Conservation (phyloP, 2,888 invertebrate species). For the Drosophila mimica region DNA sequence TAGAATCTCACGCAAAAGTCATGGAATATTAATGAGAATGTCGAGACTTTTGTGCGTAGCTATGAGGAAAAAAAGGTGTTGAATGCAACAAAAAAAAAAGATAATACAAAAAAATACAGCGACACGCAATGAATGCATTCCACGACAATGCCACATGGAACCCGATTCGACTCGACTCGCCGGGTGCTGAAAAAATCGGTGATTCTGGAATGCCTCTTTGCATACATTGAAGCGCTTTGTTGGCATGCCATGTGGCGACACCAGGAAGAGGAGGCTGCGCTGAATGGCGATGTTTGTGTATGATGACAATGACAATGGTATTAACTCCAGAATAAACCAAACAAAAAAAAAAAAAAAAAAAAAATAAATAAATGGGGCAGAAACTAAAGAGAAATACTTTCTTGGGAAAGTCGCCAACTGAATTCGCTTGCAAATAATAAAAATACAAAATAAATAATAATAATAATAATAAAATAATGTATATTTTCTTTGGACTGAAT, state of each 20-base stretch:
- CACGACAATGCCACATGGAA: constrained; percentile 6
- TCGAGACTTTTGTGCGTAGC: constrained; percentile 16
- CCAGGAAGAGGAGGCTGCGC: not conserved
- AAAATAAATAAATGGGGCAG: not conserved
- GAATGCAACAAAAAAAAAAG: constrained; percentile 28
- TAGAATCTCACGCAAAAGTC: constrained; percentile 61
- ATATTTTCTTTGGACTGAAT: not conserved
- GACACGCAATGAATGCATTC: constrained; percentile 16
- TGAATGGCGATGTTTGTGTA: not conserved
- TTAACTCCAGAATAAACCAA: constrained; percentile 9
- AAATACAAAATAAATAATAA: too few relatives aligned
- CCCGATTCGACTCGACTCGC: constrained; percentile 2
- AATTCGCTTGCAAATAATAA: not conserved
- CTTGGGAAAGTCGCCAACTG: not conserved
- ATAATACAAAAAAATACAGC: constrained; percentile 9
- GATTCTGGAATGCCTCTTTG: constrained; percentile 26
- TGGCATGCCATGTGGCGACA: not conserved
- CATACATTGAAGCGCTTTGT: constrained; percentile 49
- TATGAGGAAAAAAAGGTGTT: constrained; percentile 28
- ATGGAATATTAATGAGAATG: constrained; percentile 66
- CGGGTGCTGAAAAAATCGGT: constrained; percentile 9
- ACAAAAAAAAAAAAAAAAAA: not conserved
- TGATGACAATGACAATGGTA: constrained; percentile 35
- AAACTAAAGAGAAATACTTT: not conserved
- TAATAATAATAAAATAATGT: not conserved